Evolutionary conservation across 2,888 invertebrate genomes (phyloP).

Genomic region (Philereme transversata): DNA sequence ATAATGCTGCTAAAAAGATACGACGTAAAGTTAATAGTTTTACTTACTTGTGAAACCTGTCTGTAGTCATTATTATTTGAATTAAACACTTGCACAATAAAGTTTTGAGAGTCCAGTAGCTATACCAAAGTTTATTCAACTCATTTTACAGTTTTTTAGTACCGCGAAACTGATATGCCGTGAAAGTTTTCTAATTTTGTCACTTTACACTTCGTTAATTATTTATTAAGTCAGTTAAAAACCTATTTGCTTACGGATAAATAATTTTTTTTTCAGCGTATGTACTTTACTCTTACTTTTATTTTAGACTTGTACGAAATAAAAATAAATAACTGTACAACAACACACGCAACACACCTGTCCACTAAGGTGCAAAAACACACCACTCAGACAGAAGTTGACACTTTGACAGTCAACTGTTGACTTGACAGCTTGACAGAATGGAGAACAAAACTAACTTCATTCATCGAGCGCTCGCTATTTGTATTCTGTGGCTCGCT

Average conservation of each 20-base stretch:
- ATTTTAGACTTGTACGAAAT: background rate
- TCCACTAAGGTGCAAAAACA: conserved; percentile 30
- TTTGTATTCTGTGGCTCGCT: too few species aligned
- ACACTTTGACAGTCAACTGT: too few species aligned
- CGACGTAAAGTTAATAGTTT: conserved; percentile 23
- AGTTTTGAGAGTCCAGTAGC: conserved; percentile 18
- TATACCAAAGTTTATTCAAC: conserved; percentile 63
- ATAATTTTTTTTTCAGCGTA: too few species aligned
- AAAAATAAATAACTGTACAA: conserved; percentile 7
- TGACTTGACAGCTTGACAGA: too few species aligned
- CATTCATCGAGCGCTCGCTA: too few species aligned
- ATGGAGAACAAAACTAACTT: too few species aligned
- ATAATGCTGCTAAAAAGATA: conserved; percentile 17
- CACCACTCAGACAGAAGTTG: conserved; percentile 10
- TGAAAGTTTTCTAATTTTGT: conserved; percentile 70
- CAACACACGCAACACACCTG: conserved; percentile 15
- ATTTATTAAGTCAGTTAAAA: background rate
- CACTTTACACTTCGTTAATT: conserved; percentile 45
- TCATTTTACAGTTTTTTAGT: conserved; percentile 69
- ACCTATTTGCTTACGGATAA: too few species aligned
- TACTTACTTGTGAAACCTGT: conserved; percentile 86
- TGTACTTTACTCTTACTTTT: background rate
- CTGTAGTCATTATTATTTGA: conserved; percentile 79
- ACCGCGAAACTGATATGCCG: conserved; percentile 66
- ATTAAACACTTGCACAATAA: conserved; percentile 33